phyloP scores from a whole-genome alignment of 2,888 invertebrate species.

The Chymomyza caudatula region DNA sequence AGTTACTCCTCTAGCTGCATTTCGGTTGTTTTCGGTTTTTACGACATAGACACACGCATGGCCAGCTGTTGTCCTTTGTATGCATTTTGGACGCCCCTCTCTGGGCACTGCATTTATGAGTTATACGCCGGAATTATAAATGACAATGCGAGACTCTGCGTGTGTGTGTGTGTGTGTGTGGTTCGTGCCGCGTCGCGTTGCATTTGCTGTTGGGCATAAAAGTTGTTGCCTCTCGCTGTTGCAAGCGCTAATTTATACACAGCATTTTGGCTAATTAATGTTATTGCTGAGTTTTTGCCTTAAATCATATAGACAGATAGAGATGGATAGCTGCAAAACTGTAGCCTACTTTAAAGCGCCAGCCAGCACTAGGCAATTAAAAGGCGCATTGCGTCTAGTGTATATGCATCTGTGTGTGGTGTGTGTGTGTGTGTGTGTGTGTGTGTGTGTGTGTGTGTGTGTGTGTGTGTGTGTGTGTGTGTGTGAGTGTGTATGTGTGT shows the following conservation, averaged over 20 bases:
- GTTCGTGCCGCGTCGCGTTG: conserved; percentile 24
- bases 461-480: no score
- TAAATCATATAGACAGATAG: conserved; percentile 57
- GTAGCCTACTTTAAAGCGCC: conserved; percentile 36
- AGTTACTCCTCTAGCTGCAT: conserved; percentile 10
- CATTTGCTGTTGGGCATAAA: conserved; percentile 49
- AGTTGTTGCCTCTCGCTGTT: conserved; percentile 44
- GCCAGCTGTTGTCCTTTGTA: conserved; percentile 49
- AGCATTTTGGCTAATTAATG: conserved; percentile 69
- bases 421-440: no score
- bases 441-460: no score
- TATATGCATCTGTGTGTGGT: background rate
- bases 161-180: background rate
- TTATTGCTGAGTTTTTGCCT: conserved; percentile 36
- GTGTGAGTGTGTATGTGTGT: no score
- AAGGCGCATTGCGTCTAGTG: background rate
- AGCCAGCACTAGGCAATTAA: conserved; percentile 26
- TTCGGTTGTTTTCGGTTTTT: conserved; percentile 40
- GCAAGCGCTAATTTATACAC: conserved; percentile 59
- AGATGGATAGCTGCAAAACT: conserved; percentile 6
- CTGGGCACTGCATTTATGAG: conserved; percentile 58
- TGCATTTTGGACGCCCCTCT: conserved; percentile 1
- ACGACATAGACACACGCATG: conserved; percentile 55
- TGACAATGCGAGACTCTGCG: conserved; percentile 38
- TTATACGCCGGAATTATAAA: conserved; percentile 54